Percentiles rank a stretch among this genome's conserved stretches.
Conservation (phyloP, 2,113 vertebrate species). For the Ramphastos sulfuratus region DNA sequence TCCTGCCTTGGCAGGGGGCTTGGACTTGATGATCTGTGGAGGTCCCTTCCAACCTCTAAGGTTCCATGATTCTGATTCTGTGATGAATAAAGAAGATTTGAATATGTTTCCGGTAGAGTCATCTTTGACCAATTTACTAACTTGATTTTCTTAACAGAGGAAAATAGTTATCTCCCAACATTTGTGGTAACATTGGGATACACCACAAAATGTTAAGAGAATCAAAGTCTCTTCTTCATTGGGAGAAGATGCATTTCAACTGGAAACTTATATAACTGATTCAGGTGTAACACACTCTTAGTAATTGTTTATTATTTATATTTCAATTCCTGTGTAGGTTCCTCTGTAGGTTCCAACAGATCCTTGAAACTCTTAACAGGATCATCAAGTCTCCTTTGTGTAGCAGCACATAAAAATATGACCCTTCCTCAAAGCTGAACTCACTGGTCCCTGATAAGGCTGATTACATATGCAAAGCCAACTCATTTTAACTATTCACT, state of each 20-base stretch:
- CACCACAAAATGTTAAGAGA: conserved; percentile 38
- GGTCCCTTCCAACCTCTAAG: no score
- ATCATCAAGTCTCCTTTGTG: not conserved
- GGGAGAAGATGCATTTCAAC: conserved; percentile 14
- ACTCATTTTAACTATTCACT: not conserved
- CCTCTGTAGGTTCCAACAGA: not conserved
- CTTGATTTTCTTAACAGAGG: conserved; percentile 68
- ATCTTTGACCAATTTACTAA: conserved; percentile 68
- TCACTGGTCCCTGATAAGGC: not conserved
- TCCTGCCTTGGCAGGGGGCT: no score
- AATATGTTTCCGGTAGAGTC: conserved; percentile 56
- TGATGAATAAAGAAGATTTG: conserved; percentile 56
- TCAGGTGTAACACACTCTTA: not conserved
- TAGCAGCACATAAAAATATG: not conserved
- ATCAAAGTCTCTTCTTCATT: conserved; percentile 18
- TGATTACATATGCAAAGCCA: not conserved
- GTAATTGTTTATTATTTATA: conserved; percentile 22
- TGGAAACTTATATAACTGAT: conserved; percentile 20
- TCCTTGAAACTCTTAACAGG: not conserved
- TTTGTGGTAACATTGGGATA: conserved; percentile 34
- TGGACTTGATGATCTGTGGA: no score
- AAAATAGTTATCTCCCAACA: conserved; percentile 64
- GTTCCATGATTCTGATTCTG: no score
- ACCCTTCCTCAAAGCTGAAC: not conserved
- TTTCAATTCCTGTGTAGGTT: not conserved